A percentile compares a stretch with the other conserved stretches of the same genome.
These are phyloP conservation scores for Numenius phaeopus DNA, from an alignment of 2,797 vertebrate genomes.

Conservation along the genomic window DNA sequence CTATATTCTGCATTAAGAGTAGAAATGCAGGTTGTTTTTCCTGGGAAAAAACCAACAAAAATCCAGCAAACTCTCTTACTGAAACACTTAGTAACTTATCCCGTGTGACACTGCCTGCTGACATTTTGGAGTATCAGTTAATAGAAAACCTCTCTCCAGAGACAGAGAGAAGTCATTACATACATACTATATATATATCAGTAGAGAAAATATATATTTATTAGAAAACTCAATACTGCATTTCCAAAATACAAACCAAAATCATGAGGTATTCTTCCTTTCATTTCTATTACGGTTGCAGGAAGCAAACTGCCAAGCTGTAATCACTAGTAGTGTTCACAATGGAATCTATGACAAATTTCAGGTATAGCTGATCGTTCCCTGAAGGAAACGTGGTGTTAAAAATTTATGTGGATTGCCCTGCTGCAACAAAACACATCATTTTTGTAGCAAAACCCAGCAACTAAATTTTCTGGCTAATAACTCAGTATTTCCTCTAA, in stretches of 20 bases:
- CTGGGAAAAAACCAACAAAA: neutral
- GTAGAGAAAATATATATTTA: neutral
- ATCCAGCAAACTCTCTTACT: neutral
- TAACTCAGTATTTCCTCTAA: neutral
- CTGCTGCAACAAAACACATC: neutral
- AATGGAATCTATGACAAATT: neutral
- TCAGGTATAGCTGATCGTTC: neutral
- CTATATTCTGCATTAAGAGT: neutral
- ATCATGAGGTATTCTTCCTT: neutral
- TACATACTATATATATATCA: fast-evolving
- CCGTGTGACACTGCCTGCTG: neutral
- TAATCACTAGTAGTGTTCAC: neutral
- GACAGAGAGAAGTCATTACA: neutral
- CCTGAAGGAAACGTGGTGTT: neutral
- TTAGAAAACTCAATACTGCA: neutral
- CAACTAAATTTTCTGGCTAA: neutral
- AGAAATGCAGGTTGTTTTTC: neutral
- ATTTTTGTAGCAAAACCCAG: neutral
- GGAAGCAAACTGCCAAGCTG: neutral
- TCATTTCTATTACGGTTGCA: neutral
- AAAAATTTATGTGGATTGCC: neutral
- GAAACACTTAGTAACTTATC: neutral
- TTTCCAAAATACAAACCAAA: neutral
- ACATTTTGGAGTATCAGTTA: neutral
- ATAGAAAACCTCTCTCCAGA: neutral